These are phyloP conservation scores for Drosophila subpulchrella DNA, from an alignment of 1,140 invertebrate species.

Conservation along the genomic window DNA sequence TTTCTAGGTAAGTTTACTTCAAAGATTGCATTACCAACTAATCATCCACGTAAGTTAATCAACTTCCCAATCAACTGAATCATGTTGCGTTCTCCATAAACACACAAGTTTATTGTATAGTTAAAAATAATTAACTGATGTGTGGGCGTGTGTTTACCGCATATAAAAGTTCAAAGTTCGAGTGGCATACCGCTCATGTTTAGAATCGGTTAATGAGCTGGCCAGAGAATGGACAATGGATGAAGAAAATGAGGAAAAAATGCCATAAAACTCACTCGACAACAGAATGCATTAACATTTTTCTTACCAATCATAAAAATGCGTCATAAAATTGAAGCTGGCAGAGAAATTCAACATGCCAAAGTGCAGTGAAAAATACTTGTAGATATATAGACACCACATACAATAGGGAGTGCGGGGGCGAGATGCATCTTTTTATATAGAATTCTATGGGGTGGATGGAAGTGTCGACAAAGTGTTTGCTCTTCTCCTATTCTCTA, in stretches of 20 bases:
- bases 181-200: conserved; percentile 5
- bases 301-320: conserved; percentile 70
- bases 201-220: conserved; percentile 31
- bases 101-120: conserved; percentile 16
- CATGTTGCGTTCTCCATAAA: conserved; percentile 31
- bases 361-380: conserved; percentile 20
- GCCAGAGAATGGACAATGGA: conserved; percentile 19
- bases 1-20: conserved; percentile 59
- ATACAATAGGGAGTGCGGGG: conserved; percentile 8
- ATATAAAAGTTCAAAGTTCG: conserved; percentile 27
- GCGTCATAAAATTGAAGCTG: conserved; percentile 72
- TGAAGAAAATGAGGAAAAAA: conserved; percentile 4
- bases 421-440: conserved; percentile 64
- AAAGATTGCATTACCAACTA: not conserved
- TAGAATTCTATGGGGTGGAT: conserved; percentile 26
- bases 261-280: conserved; percentile 61
- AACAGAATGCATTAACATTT: conserved; percentile 75
- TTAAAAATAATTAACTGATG: conserved; percentile 42
- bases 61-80: conserved; percentile 12
- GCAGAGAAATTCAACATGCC: conserved; percentile 39
- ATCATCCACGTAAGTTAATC: conserved; percentile 14
- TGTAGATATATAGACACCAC: conserved; percentile 5
- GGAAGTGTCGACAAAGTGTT: conserved; percentile 71
- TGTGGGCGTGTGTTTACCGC: not conserved
- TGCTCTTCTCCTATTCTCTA: conserved; percentile 30